Percentiles rank a stretch among this genome's conserved stretches.
Conservation (phyloP, 2,113 vertebrate species). For the Ophiodon elongatus region DNA sequence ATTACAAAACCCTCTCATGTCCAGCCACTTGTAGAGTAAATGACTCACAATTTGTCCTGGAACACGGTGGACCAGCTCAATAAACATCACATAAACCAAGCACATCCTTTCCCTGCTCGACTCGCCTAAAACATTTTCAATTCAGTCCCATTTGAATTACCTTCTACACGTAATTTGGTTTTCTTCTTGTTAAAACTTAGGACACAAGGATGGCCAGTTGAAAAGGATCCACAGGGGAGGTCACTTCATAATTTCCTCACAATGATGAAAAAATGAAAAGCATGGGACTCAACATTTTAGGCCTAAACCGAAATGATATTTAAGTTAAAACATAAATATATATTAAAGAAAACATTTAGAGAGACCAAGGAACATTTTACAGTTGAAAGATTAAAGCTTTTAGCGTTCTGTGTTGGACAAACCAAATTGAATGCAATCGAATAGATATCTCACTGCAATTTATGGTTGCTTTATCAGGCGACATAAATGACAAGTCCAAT, state of each 20-base stretch:
- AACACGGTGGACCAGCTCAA: constrained; percentile 4
- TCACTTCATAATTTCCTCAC: not conserved
- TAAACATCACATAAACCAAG: not conserved
- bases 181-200: not conserved
- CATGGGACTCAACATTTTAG: not conserved
- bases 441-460: not conserved
- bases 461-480: not conserved
- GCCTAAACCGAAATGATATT: not conserved
- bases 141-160: not conserved
- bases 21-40: not conserved
- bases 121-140: not conserved
- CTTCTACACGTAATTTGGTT: not conserved
- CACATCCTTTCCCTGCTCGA: not conserved
- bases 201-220: not conserved
- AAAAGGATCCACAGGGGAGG: not conserved
- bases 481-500: not conserved
- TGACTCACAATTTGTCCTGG: constrained; percentile 19
- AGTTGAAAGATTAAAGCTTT: not conserved
- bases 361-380: not conserved
- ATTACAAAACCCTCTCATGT: constrained; percentile 11
- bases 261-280: not conserved
- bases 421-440: not conserved
- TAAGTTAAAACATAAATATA: too few relatives aligned
- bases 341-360: too few relatives aligned
- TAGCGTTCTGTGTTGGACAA: too few relatives aligned